These are phyloP conservation scores for Volucella inanis DNA, from an alignment of 2,888 invertebrate species.

Conservation along the genomic window DNA sequence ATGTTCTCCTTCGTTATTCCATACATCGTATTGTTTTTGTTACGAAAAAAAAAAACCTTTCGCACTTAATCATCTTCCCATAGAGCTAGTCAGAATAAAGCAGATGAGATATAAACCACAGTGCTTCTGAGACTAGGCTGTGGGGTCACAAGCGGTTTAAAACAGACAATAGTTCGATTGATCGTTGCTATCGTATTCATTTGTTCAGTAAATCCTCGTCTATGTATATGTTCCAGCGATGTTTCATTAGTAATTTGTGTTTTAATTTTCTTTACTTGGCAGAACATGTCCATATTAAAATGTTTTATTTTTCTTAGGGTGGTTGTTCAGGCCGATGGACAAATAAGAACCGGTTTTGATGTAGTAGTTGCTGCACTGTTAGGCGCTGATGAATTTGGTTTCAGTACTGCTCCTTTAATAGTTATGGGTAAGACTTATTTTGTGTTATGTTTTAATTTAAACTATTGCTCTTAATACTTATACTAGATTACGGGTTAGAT, in stretches of 20 bases:
- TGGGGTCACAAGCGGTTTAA: slow-evolving; percentile 63
- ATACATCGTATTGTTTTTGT: slow-evolving; percentile 51
- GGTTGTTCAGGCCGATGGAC: slow-evolving; percentile 98
- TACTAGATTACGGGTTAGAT: neutral
- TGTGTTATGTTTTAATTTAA: neutral
- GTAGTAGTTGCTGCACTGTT: slow-evolving; percentile 97
- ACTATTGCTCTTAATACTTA: neutral
- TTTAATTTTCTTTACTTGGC: slow-evolving; percentile 77
- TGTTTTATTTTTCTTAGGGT: slow-evolving; percentile 85
- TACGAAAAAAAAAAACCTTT: slow-evolving; percentile 49
- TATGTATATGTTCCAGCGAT: slow-evolving; percentile 77
- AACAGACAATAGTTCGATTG: slow-evolving; percentile 70
- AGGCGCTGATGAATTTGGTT: slow-evolving; percentile 99
- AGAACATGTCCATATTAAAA: slow-evolving; percentile 77
- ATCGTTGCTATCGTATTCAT: slow-evolving; percentile 67
- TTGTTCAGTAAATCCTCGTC: slow-evolving; percentile 67
- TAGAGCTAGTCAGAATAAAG: slow-evolving; percentile 67
- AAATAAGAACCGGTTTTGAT: slow-evolving; percentile 97
- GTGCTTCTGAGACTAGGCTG: slow-evolving; percentile 71
- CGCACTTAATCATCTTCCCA: slow-evolving; percentile 70
- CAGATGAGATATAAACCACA: slow-evolving; percentile 67
- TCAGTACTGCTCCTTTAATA: slow-evolving; percentile 98
- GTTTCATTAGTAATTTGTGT: slow-evolving; percentile 82
- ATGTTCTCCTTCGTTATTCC: slow-evolving; percentile 60
- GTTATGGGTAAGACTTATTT: slow-evolving; percentile 88